A percentile compares a stretch with the other conserved stretches of the same genome.
Conservation (phyloP, 2,113 vertebrate species). For the Platysteira castanea region DNA sequence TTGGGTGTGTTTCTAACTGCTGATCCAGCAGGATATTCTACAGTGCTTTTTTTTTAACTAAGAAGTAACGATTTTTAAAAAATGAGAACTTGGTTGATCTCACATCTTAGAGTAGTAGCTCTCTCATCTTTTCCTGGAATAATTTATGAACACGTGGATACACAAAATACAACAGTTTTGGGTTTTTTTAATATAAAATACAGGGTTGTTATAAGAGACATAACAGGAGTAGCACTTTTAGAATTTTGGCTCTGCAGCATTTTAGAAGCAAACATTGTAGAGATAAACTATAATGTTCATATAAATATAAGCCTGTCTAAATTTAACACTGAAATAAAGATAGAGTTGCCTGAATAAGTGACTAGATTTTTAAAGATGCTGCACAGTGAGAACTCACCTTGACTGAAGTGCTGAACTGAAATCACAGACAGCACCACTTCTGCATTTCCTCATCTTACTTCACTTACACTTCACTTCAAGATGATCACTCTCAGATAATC, state of each 20-base stretch:
- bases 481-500: not conserved
- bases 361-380: not conserved
- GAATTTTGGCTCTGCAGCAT: not conserved
- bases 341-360: not conserved
- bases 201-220: not conserved
- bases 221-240: not conserved
- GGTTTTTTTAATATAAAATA: not conserved
- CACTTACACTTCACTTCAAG: not conserved
- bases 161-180: not conserved
- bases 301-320: not conserved
- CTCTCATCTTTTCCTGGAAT: not conserved
- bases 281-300: not conserved
- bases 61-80: not conserved
- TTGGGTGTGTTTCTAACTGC: not conserved
- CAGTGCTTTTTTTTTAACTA: not conserved
- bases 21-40: not conserved
- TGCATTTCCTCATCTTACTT: not conserved
- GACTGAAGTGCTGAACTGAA: constrained; percentile 23
- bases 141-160: not conserved
- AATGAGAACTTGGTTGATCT: not conserved
- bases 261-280: not conserved
- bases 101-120: not conserved
- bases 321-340: not conserved
- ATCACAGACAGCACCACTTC: not conserved
- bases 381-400: not conserved